A percentile compares a stretch with the other conserved stretches of the same genome.
These are phyloP conservation scores for Aphodius sticticus DNA, from an alignment of 2,888 invertebrate species.

Conservation along the genomic window DNA sequence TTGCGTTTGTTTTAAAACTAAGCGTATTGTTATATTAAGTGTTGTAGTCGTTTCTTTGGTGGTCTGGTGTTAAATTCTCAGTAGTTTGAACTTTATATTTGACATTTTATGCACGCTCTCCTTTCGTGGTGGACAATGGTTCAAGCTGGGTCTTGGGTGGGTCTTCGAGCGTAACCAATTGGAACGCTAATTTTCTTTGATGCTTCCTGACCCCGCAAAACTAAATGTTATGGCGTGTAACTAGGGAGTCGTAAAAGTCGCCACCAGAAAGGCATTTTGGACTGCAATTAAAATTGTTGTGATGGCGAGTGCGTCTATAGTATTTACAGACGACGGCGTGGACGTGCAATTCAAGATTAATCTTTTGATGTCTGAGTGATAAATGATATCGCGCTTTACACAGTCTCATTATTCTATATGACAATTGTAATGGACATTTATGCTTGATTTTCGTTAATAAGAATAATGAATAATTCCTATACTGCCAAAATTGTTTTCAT, in stretches of 20 bases:
- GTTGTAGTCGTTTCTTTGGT: slow-evolving; percentile 16
- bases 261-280: not conserved
- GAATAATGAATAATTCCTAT: no score
- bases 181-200: slow-evolving; percentile 46
- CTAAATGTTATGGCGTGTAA: not conserved
- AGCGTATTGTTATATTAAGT: not conserved
- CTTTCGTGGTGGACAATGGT: slow-evolving; percentile 41
- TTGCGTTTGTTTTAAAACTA: not conserved
- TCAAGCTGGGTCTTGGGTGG: slow-evolving; percentile 39
- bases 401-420: no score
- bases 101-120: slow-evolving; percentile 33
- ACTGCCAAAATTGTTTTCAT: no score
- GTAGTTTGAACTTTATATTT: slow-evolving; percentile 5
- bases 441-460: no score
- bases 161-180: slow-evolving; percentile 45
- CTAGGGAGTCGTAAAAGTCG: not conserved
- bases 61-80: not conserved
- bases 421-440: no score
- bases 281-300: not conserved
- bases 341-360: no score
- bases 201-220: slow-evolving; percentile 43
- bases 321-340: no score
- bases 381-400: no score
- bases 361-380: no score
- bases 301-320: no score